These are phyloP conservation scores for Dynastes grantii DNA, from an alignment of 2,888 invertebrate genomes.

Conservation along the genomic window DNA sequence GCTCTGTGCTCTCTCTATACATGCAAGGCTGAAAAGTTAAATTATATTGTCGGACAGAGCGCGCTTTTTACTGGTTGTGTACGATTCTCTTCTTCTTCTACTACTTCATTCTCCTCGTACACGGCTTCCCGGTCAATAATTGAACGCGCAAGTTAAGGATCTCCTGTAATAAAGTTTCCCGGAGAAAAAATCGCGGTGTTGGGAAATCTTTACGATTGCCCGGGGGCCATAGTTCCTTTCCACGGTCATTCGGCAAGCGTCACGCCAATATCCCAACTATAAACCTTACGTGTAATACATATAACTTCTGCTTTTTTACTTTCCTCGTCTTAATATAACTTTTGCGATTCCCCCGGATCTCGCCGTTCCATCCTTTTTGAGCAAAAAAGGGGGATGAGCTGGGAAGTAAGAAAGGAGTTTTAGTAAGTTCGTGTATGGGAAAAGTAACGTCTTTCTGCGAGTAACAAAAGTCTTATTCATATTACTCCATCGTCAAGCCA, in stretches of 20 bases:
- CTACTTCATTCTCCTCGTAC: neutral
- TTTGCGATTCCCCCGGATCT: constrained; percentile 43
- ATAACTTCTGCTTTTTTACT: constrained; percentile 52
- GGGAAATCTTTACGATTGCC: constrained; percentile 61
- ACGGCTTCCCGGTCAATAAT: constrained; percentile 50
- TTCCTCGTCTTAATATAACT: constrained; percentile 21
- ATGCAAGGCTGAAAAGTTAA: constrained; percentile 33
- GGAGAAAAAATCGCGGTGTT: constrained; percentile 56
- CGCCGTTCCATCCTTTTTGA: neutral
- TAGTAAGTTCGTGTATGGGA: no score
- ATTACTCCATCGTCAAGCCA: no score
- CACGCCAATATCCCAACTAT: constrained; percentile 59
- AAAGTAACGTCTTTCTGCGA: no score
- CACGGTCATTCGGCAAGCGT: constrained; percentile 62
- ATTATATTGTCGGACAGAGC: constrained; percentile 20
- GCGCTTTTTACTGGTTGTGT: neutral
- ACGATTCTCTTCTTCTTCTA: neutral
- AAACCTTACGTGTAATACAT: constrained; percentile 61
- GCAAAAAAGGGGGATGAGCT: no score
- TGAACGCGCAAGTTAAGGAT: constrained; percentile 58
- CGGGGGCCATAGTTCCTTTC: constrained; percentile 59
- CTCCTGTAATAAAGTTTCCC: constrained; percentile 58
- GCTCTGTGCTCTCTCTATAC: neutral
- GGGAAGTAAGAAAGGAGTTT: no score
- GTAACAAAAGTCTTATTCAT: no score